Evolutionary conservation across 2,797 vertebrate species (phyloP), one percentile per base, ranked within the genome.

Genomic region (Valencia hispanica): DNA sequence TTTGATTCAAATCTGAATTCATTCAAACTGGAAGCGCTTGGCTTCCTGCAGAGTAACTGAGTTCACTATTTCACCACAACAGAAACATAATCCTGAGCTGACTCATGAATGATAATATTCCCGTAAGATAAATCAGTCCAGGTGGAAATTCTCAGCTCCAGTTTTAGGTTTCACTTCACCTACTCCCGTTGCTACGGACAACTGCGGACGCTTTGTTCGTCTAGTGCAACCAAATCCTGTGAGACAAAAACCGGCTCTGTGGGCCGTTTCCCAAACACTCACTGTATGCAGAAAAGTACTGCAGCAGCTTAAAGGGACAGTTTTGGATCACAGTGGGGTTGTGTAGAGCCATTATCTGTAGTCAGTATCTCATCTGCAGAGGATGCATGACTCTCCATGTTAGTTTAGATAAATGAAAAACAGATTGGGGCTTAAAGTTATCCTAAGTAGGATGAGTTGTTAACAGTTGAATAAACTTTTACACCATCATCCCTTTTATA

Each of bases 241-340:
- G 74, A 93, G 79, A 92, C 92, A 92, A 92, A 92, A 87, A 84
- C 59, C 45, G 5, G 47, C 89, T 86, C 89, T 91, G 88, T 91
- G 83, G 88, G 88, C 85, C 70, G 66, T 77, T 72, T 53, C 4
- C 47, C 76, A 73, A 53, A 72, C 25, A 80, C 72, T 73, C 79
- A 61, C 74, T 1, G 47, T 20, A 51, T 2, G 9, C 73, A 80
- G 74, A 77, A 78, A 77, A 10, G 72, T 50, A 59, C 57, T n/a
- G n/a, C 77, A 83, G 72, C 81, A 39, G 72, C 50, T 83, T 77
- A 63, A 82, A 73, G 75, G 82, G 78, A 65, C 70, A 66, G 0
- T 17, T 30, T 5, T 20, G 43, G n/a, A 51, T 51, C 25, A 55
- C 5, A 5, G n/a, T 27, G 30, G 30, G 59, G 32, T 61, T 36